phyloP scores from a whole-genome alignment of 2,797 vertebrate genomes.

The Varecia variegata region DNA sequence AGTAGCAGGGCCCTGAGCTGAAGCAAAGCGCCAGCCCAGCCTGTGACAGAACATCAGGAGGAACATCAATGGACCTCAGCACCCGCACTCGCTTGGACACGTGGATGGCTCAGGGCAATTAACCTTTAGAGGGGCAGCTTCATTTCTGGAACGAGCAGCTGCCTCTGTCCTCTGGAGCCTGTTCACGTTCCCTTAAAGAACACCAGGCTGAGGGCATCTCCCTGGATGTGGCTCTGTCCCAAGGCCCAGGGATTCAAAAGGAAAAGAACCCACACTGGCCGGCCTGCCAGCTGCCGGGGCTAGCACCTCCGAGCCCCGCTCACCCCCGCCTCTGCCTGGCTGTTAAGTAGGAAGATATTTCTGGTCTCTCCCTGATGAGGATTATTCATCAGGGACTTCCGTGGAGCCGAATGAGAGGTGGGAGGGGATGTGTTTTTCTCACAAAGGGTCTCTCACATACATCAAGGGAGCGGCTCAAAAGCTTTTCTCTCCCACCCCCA shows the following conservation, averaged over 20 bases:
- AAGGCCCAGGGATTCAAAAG: conserved; percentile 41
- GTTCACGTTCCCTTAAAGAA: background rate
- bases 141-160: background rate
- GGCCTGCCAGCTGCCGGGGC: conserved; percentile 58
- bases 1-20: background rate
- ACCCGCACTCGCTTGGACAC: background rate
- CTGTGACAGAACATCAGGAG: background rate
- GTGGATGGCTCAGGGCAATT: conserved; percentile 62
- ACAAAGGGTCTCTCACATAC: background rate
- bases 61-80: background rate
- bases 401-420: background rate
- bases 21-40: background rate
- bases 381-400: conserved; percentile 37
- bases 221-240: conserved; percentile 54
- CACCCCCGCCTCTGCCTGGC: background rate
- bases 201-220: conserved; percentile 44
- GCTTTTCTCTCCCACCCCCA: background rate
- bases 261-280: background rate
- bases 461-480: conserved; percentile 34
- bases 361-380: background rate
- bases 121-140: conserved; percentile 63
- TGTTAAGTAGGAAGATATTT: conserved; percentile 31
- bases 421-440: background rate
- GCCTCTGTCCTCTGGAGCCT: background rate
- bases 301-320: background rate